These are phyloP conservation scores for Chrysochloris asiatica DNA, from an alignment of 2,113 vertebrate genomes.

Conservation along the genomic window DNA sequence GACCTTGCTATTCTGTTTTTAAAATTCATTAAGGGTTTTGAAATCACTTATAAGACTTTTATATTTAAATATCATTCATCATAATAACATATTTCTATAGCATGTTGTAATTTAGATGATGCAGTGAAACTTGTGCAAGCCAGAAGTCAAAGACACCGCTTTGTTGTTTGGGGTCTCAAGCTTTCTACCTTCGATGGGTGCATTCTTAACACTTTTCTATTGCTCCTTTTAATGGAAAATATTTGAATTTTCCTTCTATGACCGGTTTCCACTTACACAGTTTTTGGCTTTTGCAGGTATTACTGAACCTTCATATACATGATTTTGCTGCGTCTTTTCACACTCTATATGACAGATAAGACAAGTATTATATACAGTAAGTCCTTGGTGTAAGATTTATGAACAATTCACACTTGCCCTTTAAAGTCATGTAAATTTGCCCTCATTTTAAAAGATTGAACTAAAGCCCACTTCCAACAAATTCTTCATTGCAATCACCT, in stretches of 20 bases:
- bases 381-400: not conserved
- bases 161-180: not conserved
- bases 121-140: not conserved
- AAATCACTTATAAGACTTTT: slow-evolving; percentile 80
- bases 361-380: not conserved
- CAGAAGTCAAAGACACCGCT: not conserved
- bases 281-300: not conserved
- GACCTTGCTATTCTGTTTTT: slow-evolving; percentile 82
- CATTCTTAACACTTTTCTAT: not conserved
- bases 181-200: not conserved
- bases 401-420: not conserved
- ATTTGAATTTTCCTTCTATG: not conserved
- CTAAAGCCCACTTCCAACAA: not conserved
- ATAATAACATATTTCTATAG: not conserved
- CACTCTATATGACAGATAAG: not conserved
- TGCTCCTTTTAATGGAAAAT: not conserved
- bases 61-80: slow-evolving; percentile 44
- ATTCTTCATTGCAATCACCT: not conserved
- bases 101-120: not conserved
- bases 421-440: not conserved
- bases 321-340: slow-evolving; percentile 5
- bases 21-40: slow-evolving; percentile 84
- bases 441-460: not conserved
- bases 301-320: not conserved
- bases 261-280: not conserved